Percentiles rank a stretch among this genome's conserved stretches.
phyloP scores from a whole-genome alignment of 2,888 invertebrate species.

The Drosophila heteroneura region DNA sequence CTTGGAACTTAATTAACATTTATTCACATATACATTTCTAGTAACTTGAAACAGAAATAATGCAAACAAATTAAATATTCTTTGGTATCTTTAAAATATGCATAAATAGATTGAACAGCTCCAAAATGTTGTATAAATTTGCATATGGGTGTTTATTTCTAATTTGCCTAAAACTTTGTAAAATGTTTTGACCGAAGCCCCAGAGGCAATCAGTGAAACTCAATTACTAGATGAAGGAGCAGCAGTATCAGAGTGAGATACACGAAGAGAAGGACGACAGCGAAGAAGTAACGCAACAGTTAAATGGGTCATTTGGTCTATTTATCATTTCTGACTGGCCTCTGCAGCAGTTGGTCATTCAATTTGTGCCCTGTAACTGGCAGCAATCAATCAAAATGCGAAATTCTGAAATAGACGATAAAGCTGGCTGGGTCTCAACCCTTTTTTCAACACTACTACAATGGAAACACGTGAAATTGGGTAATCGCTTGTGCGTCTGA shows the following conservation, averaged over 20 bases:
- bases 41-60: neutral
- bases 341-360: conserved; percentile 64
- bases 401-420: conserved; percentile 25
- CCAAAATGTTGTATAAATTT: neutral
- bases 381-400: conserved; percentile 67
- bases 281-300: conserved; percentile 57
- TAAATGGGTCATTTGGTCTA: conserved; percentile 63
- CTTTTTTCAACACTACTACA: conserved; percentile 36
- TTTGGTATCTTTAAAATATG: neutral
- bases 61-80: neutral
- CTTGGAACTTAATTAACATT: neutral
- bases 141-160: conserved; percentile 1
- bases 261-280: neutral
- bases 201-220: conserved; percentile 41
- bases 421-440: conserved; percentile 27
- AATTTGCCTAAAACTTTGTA: conserved; percentile 16
- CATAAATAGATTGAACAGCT: neutral
- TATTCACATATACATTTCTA: neutral
- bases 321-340: conserved; percentile 63
- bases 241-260: neutral
- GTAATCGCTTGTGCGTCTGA: conserved; percentile 54
- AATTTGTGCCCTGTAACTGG: conserved; percentile 63
- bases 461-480: conserved; percentile 59
- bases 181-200: conserved; percentile 17
- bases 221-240: conserved; percentile 38